Conservation (phyloP, 1,140 invertebrate genomes). For the Dufourea novaeangliae region DNA sequence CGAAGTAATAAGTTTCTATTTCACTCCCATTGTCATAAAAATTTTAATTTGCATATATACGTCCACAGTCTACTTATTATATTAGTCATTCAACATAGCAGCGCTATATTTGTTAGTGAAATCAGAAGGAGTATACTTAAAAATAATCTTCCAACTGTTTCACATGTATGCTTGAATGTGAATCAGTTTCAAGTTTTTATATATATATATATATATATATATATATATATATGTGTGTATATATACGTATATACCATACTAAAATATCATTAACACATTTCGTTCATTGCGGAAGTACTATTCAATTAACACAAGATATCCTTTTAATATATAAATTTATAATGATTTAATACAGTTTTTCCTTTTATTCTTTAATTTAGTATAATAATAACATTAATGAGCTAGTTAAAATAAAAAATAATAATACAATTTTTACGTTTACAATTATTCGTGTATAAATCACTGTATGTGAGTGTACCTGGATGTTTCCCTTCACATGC, state of each 20-base stretch:
- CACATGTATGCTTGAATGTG: not conserved
- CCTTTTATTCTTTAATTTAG: constrained; percentile 66
- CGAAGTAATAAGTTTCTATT: no score
- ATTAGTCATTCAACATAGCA: constrained; percentile 14
- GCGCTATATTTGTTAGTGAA: constrained; percentile 9
- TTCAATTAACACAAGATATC: constrained; percentile 44
- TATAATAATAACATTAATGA: constrained; percentile 64
- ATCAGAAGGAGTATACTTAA: constrained; percentile 21
- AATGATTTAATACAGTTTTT: constrained; percentile 67
- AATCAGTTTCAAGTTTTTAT: constrained; percentile 20
- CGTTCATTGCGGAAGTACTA: constrained; percentile 27
- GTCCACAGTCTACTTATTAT: no score
- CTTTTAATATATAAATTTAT: constrained; percentile 68
- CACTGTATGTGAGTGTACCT: constrained; percentile 48
- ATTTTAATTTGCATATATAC: no score
- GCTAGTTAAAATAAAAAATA: constrained; percentile 66
- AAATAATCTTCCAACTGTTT: constrained; percentile 2
- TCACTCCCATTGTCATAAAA: no score
- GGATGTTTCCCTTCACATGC: constrained; percentile 30
- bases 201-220: no score
- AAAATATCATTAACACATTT: constrained; percentile 25
- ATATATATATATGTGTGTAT: not conserved
- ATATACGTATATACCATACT: constrained; percentile 17
- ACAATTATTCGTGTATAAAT: constrained; percentile 62
- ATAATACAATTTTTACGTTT: constrained; percentile 65